Evolutionary conservation across 2,113 vertebrate species (phyloP).

Genomic region (Mola mola): DNA sequence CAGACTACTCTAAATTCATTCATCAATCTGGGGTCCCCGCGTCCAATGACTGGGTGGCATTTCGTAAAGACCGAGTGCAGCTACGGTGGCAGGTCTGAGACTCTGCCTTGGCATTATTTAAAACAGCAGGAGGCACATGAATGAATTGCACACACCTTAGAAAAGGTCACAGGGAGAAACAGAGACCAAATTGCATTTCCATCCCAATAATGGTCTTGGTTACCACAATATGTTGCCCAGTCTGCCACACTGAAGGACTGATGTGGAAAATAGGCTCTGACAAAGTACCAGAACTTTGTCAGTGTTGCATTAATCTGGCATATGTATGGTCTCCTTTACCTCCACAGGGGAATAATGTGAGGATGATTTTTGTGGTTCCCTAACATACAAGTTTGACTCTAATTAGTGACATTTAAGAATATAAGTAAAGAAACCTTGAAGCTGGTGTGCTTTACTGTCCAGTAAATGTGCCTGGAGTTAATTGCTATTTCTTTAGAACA

Average conservation of each 20-base stretch:
- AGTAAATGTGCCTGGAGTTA: not conserved
- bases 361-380: no score
- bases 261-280: slow-evolving; percentile 44
- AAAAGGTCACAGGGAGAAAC: slow-evolving; percentile 82
- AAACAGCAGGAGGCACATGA: slow-evolving; percentile 67
- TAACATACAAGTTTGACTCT: slow-evolving; percentile 8
- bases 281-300: slow-evolving; percentile 35
- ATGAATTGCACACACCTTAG: slow-evolving; percentile 76
- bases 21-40: slow-evolving; percentile 68
- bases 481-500: slow-evolving; percentile 5
- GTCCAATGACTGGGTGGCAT: slow-evolving; percentile 75
- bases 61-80: slow-evolving; percentile 68
- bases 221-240: slow-evolving; percentile 51
- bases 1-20: slow-evolving; percentile 64
- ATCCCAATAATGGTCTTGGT: slow-evolving; percentile 67
- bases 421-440: slow-evolving; percentile 7
- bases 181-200: slow-evolving; percentile 78
- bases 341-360: not conserved
- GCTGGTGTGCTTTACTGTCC: not conserved
- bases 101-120: slow-evolving; percentile 75
- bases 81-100: slow-evolving; percentile 66
- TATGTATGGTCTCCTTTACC: slow-evolving; percentile 7
- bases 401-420: slow-evolving; percentile 13
- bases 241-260: slow-evolving; percentile 39
- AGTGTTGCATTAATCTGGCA: slow-evolving; percentile 47